Evolutionary conservation across 2,888 invertebrate genomes (phyloP).

Genomic region (Physocephala rufipes): DNA sequence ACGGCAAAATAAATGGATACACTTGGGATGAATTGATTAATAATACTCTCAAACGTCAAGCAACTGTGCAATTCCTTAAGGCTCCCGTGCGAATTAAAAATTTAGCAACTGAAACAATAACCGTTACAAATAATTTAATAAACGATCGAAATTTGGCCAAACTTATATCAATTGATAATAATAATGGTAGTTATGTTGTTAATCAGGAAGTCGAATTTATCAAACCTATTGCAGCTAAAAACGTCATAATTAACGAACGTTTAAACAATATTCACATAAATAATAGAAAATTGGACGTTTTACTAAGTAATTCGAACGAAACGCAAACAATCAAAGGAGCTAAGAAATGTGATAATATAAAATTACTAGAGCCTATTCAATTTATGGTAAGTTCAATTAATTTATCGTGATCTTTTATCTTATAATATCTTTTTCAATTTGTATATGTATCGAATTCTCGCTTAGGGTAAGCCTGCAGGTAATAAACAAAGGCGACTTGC

Average conservation of each 20-base stretch:
- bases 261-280: constrained; percentile 67
- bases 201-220: constrained; percentile 66
- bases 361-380: constrained; percentile 65
- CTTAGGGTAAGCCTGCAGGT: constrained; percentile 62
- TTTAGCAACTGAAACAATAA: constrained; percentile 57
- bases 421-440: background rate
- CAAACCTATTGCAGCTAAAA: constrained; percentile 61
- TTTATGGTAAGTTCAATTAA: constrained; percentile 55
- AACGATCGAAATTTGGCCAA: constrained; percentile 53
- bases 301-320: constrained; percentile 62
- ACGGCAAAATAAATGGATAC: constrained; percentile 67
- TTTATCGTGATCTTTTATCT: too few species aligned
- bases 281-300: constrained; percentile 65
- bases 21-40: constrained; percentile 65
- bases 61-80: constrained; percentile 66
- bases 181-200: constrained; percentile 62
- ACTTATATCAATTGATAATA: constrained; percentile 61
- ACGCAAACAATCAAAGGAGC: constrained; percentile 65
- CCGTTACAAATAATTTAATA: constrained; percentile 51
- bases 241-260: constrained; percentile 63
- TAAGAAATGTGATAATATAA: constrained; percentile 66
- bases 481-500: constrained; percentile 49
- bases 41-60: constrained; percentile 66
- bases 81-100: constrained; percentile 50
- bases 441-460: background rate